Base-by-base conservation (phyloP, 2,797 vertebrate genomes). In the Coendou prehensilis region DNA sequence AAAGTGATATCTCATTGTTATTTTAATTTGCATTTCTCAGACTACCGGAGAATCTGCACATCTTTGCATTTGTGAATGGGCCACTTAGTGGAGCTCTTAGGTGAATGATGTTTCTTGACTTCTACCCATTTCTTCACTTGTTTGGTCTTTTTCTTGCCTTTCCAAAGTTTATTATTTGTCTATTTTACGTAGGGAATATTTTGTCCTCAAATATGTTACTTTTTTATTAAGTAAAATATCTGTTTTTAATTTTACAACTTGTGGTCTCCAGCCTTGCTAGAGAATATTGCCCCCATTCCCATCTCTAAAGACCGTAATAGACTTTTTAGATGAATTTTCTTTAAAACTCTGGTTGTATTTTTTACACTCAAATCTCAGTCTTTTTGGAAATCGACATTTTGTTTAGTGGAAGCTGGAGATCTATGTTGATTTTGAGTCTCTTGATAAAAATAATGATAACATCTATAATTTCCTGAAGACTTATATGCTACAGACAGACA, bases 1-100 rank as follows among this genome's bases (percentile, higher is more conserved):
- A 47, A 85, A 96, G 73, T 33, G 17, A 5, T 75, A 82, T 11
- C 61, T 87, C 76, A 30, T 93, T 95, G 91, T 89, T 82, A 71
- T 67, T 96, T 96, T 84, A 78, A 96, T 94, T 80, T 87, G 28
- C 33, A 45, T 75, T 88, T 95, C 63, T 82, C 69, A 86, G 88
- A 63, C 26, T 63, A 7, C 69, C 63, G 45, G 13, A 57, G 84
- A 37, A 83, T 79, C 76, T 87, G 71, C 47, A 45, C 47, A 30
- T 67, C 15, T 89, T 83, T 50, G 47, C 22, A 56, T 90, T 87
- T 95, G 83, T 94, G 88, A 71, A 30, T 47, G 33, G 73, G 28
- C 52, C 69, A 23, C 89, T 83, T 73, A 84, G 9, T 18, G 7
- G 26, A 91, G 45, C 56, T 23, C 50, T 64, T 91, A 23, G 73